Conservation (phyloP, 92 coral and sea anemone genomes). For the Muricea muricata region DNA sequence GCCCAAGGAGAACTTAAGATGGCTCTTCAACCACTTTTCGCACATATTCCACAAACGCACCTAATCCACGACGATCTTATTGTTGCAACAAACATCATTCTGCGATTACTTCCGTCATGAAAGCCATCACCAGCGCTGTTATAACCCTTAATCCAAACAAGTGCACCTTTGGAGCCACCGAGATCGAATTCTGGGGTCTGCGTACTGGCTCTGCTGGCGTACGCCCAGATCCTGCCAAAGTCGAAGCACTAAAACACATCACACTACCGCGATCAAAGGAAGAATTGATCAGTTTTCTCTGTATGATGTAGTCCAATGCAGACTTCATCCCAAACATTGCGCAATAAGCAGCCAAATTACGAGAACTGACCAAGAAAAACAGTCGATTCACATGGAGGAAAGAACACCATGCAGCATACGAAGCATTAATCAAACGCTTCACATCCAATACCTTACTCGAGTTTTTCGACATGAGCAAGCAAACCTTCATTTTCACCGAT, state of each 20-base stretch:
- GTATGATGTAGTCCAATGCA: not conserved
- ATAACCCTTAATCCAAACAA: constrained; percentile 2
- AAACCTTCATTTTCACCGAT: not conserved
- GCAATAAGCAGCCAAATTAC: not conserved
- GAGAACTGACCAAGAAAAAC: not conserved
- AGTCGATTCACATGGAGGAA: not conserved
- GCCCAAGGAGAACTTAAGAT: not conserved
- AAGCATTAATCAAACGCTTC: not conserved
- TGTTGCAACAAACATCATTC: not conserved
- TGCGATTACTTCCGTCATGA: not conserved
- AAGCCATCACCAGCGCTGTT: not conserved
- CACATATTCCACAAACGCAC: not conserved
- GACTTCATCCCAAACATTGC: not conserved
- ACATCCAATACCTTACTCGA: not conserved
- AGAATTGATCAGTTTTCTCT: not conserved
- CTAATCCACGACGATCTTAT: not conserved
- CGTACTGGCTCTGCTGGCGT: not conserved
- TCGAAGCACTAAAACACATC: not conserved
- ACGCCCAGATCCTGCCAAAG: not conserved
- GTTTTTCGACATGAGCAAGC: not conserved
- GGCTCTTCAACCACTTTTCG: not conserved
- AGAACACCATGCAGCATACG: too few species aligned
- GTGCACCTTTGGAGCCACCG: not conserved
- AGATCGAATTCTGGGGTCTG: constrained; percentile 17
- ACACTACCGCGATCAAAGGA: not conserved